Percentiles rank a stretch among this genome's conserved stretches.
phyloP scores from a whole-genome alignment of 1,140 invertebrate genomes.

The Oryctes rhinoceros region DNA sequence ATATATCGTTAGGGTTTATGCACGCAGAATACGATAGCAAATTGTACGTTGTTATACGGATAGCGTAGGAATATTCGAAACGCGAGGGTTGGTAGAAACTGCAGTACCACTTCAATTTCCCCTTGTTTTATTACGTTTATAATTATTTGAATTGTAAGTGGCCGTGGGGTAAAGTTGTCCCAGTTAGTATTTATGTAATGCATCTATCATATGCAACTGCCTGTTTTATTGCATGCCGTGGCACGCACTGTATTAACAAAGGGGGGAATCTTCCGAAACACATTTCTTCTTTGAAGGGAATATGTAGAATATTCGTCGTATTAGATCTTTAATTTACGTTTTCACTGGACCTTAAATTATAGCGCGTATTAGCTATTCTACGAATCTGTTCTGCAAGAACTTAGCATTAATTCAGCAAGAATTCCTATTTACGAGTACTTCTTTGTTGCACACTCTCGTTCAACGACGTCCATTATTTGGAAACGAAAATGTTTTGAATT shows the following conservation, averaged over 20 bases:
- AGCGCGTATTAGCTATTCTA: too few relatives aligned
- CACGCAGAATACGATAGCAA: background rate
- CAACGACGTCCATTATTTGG: too few relatives aligned
- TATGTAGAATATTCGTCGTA: background rate
- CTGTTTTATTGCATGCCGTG: slow-evolving; percentile 41
- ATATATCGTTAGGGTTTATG: background rate
- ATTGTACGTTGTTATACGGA: background rate
- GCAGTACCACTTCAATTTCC: slow-evolving; percentile 49
- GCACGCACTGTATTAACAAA: slow-evolving; percentile 30
- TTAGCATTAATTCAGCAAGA: too few relatives aligned
- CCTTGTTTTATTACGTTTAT: slow-evolving; percentile 56
- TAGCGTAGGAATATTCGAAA: background rate
- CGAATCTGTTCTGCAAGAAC: too few relatives aligned
- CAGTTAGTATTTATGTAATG: slow-evolving; percentile 54
- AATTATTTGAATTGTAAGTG: slow-evolving; percentile 54
- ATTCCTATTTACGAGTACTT: too few relatives aligned
- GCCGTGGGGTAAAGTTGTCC: slow-evolving; percentile 50
- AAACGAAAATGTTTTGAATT: too few relatives aligned
- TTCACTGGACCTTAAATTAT: too few relatives aligned
- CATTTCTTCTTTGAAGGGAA: background rate
- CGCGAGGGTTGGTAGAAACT: slow-evolving; percentile 26
- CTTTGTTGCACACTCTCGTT: too few relatives aligned
- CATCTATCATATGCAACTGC: slow-evolving; percentile 53
- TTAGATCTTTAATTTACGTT: too few relatives aligned
- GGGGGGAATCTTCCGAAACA: slow-evolving; percentile 1